A percentile compares a stretch with the other conserved stretches of the same genome.
phyloP scores from a whole-genome alignment of 1,140 invertebrate species.

The Asbolus verrucosus region DNA sequence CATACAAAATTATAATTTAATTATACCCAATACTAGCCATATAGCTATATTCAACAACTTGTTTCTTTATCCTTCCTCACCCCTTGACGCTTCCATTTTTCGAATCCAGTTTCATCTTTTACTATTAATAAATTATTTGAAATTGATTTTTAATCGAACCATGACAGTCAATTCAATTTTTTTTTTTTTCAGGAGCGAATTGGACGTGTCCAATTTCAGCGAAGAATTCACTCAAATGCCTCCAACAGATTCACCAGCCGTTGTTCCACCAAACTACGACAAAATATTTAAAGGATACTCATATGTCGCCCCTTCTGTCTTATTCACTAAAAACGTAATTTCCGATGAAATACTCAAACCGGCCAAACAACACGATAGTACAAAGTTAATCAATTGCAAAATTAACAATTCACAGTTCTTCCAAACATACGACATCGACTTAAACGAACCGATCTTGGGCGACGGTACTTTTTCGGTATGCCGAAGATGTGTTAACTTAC shows the following conservation, averaged over 20 bases:
- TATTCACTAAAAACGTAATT: slow-evolving; percentile 88
- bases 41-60: no score
- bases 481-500: slow-evolving; percentile 80
- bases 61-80: no score
- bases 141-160: no score
- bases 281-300: slow-evolving; percentile 94
- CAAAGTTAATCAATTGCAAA: slow-evolving; percentile 52
- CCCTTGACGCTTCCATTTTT: no score
- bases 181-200: slow-evolving; percentile 75
- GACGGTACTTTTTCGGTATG: slow-evolving; percentile 93
- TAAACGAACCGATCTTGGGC: slow-evolving; percentile 78
- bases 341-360: slow-evolving; percentile 68
- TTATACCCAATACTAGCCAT: no score
- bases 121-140: no score
- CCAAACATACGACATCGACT: slow-evolving; percentile 82
- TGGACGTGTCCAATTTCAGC: slow-evolving; percentile 96
- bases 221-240: slow-evolving; percentile 95
- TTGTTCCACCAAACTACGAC: slow-evolving; percentile 85
- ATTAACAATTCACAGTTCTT: slow-evolving; percentile 88
- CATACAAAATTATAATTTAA: no score
- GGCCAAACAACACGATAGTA: slow-evolving; percentile 63
- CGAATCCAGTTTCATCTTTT: no score
- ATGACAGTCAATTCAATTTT: slow-evolving; percentile 7
- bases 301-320: slow-evolving; percentile 92
- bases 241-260: slow-evolving; percentile 90